phyloP scores from a whole-genome alignment of 30 jellyfish, hydroid and myxozoan genomes.

The Aurelia aurita region DNA sequence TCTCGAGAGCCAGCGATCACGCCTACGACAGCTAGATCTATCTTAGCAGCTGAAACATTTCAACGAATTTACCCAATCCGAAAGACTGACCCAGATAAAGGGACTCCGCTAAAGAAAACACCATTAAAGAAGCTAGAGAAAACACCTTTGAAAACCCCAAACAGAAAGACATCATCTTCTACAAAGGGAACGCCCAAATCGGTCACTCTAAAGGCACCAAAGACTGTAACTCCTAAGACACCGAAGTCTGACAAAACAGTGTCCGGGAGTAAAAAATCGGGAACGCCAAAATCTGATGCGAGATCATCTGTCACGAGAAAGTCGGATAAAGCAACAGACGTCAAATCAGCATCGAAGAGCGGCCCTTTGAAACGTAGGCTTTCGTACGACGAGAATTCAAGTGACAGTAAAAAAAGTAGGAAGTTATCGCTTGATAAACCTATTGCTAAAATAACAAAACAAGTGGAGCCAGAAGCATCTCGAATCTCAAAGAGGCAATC shows the following conservation, averaged over 20 bases:
- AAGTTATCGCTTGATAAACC: background rate
- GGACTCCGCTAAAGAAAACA: background rate
- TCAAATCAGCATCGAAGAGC: background rate
- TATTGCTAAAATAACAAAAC: background rate
- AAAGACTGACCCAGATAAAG: background rate
- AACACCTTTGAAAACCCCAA: slow-evolving; percentile 16
- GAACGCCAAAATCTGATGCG: background rate
- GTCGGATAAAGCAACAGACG: background rate
- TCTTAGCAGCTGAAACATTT: slow-evolving; percentile 13
- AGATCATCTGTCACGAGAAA: background rate
- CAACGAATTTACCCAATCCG: slow-evolving; percentile 9
- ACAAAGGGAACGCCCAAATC: slow-evolving; percentile 13
- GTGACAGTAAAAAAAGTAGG: background rate
- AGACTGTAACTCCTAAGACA: background rate
- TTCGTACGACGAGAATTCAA: slow-evolving; percentile 19
- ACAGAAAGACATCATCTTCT: background rate
- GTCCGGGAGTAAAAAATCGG: slow-evolving; percentile 18
- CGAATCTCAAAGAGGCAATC: slow-evolving; percentile 10
- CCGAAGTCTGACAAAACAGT: background rate
- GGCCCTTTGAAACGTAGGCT: slow-evolving; percentile 1
- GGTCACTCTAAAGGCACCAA: background rate
- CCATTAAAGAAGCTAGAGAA: background rate
- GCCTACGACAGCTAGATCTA: slow-evolving; percentile 31
- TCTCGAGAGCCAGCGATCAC: slow-evolving; percentile 45
- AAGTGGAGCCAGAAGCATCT: background rate